phyloP scores from a whole-genome alignment of 1,140 invertebrate species.

The Penaeus vannamei region DNA sequence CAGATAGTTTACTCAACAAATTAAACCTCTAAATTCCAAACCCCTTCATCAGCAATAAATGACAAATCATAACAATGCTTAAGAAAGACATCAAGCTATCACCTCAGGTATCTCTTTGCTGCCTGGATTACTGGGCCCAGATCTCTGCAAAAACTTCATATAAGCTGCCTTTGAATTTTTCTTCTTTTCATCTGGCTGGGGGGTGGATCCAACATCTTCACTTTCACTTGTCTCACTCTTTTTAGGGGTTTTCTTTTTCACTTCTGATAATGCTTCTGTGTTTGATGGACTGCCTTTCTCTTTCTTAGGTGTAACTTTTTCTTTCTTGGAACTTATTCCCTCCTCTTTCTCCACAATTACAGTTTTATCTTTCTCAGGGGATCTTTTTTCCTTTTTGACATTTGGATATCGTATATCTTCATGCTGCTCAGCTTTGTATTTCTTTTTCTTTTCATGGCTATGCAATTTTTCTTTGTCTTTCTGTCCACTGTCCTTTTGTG shows the following conservation, averaged over 20 bases:
- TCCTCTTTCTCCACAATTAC: background rate
- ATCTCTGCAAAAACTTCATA: conserved; percentile 42
- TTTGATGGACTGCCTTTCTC: conserved; percentile 2
- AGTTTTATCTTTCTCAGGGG: background rate
- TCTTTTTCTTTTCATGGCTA: conserved; percentile 23
- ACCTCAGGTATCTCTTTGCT: conserved; percentile 53
- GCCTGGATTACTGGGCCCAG: conserved; percentile 49
- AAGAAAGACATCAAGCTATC: background rate
- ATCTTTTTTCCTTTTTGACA: background rate
- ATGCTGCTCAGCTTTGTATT: background rate
- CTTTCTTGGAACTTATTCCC: background rate
- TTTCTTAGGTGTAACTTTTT: background rate
- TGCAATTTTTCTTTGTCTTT: conserved; percentile 8
- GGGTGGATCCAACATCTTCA: no score
- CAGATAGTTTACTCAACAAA: background rate
- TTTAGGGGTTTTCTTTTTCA: no score
- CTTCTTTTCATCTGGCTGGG: conserved; percentile 52
- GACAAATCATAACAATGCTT: background rate
- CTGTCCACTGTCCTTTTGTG: background rate
- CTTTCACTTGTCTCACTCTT: no score
- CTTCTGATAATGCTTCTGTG: background rate
- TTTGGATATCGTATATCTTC: background rate
- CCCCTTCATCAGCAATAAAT: no score
- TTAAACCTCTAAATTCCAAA: background rate
- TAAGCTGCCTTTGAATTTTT: conserved; percentile 30